These are phyloP conservation scores for Pachyuromys duprasi DNA, from an alignment of 2,797 vertebrate genomes.

Conservation along the genomic window DNA sequence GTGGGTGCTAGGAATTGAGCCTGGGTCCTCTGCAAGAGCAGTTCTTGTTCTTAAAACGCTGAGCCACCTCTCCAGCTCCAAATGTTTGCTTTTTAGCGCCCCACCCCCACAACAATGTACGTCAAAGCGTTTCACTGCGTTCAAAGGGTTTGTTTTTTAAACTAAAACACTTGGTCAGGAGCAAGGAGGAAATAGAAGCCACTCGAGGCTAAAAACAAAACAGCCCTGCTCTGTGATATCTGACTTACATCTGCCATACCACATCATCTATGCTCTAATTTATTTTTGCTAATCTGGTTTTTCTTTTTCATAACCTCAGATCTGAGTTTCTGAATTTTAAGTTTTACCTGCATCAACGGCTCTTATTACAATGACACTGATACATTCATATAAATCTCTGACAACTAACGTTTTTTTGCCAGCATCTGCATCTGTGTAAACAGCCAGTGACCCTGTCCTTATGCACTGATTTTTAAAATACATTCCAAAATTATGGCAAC, in stretches of 20 bases:
- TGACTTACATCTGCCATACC: conserved; percentile 16
- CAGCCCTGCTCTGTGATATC: background rate
- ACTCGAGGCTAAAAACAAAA: conserved; percentile 50
- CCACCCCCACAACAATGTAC: background rate
- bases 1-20: background rate
- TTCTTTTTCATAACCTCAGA: background rate
- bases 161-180: background rate
- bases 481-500: conserved; percentile 37
- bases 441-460: background rate
- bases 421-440: conserved; percentile 9
- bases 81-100: conserved; percentile 6
- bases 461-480: conserved; percentile 37
- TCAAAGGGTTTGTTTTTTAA: conserved; percentile 22
- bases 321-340: background rate
- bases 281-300: conserved; percentile 16
- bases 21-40: background rate
- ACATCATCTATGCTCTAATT: background rate
- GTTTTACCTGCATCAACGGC: conserved; percentile 23
- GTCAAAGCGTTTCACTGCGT: background rate
- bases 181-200: background rate
- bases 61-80: background rate
- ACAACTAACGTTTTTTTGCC: background rate
- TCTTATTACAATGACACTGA: background rate
- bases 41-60: background rate
- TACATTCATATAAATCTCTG: background rate